Evolutionary conservation across 2,888 invertebrate genomes (phyloP).

Genomic region (Beris chalybata): DNA sequence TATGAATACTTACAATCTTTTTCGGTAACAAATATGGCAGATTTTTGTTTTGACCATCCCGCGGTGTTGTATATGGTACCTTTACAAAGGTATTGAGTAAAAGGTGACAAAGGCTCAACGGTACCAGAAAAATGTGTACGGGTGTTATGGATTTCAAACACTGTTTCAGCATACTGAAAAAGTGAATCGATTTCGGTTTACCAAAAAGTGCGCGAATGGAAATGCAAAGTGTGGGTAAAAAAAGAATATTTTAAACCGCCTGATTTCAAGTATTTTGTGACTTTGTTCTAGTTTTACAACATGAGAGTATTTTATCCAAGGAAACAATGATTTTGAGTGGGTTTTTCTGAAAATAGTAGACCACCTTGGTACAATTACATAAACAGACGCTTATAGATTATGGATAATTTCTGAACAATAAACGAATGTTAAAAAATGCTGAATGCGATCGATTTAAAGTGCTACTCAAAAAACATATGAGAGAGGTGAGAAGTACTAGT

Average conservation of each 20-base stretch:
- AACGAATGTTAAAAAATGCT: too few relatives aligned
- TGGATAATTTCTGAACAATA: too few relatives aligned
- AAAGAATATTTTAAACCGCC: neutral
- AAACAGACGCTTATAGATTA: too few relatives aligned
- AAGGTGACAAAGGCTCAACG: slow-evolving; percentile 49
- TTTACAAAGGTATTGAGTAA: slow-evolving; percentile 47
- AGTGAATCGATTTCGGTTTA: neutral
- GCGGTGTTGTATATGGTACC: slow-evolving; percentile 49
- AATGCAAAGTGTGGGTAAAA: neutral
- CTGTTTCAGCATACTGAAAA: slow-evolving; percentile 18
- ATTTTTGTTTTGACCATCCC: slow-evolving; percentile 45
- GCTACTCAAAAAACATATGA: too few relatives aligned
- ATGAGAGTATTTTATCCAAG: too few relatives aligned
- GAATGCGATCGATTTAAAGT: too few relatives aligned
- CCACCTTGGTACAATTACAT: too few relatives aligned
- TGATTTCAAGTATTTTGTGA: neutral
- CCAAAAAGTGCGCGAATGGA: neutral
- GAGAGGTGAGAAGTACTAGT: too few relatives aligned
- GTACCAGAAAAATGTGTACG: slow-evolving; percentile 44
- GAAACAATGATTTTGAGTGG: too few relatives aligned
- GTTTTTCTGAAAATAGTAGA: too few relatives aligned
- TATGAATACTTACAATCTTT: slow-evolving; percentile 46
- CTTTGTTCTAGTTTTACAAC: too few relatives aligned
- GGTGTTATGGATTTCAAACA: neutral
- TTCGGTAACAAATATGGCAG: slow-evolving; percentile 39